Conservation (phyloP, 2,888 invertebrate genomes). For the Pachycephus smyrnensis region DNA sequence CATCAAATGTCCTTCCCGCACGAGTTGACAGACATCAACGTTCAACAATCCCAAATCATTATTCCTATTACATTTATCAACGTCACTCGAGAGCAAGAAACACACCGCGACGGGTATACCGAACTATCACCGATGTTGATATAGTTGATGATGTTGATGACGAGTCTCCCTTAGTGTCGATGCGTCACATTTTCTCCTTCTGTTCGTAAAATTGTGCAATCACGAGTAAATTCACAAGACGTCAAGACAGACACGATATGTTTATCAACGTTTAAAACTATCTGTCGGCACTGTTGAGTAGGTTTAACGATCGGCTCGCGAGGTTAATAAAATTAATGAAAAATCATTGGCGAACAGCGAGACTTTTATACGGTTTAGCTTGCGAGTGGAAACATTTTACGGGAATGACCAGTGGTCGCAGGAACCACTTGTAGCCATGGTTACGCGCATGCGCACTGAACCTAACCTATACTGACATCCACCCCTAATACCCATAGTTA, state of each 20-base stretch:
- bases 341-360: conserved; percentile 10
- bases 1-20: not conserved
- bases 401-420: conserved; percentile 18
- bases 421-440: conserved; percentile 35
- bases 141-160: not conserved
- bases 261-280: not conserved
- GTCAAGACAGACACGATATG: not conserved
- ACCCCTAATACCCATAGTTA: not conserved
- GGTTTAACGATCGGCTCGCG: not conserved
- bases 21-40: not conserved
- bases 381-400: conserved; percentile 22
- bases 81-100: not conserved
- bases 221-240: not conserved
- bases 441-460: conserved; percentile 34
- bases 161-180: not conserved
- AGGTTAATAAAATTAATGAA: not conserved
- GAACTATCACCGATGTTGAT: not conserved
- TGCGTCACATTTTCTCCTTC: not conserved
- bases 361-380: conserved; percentile 17
- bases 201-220: not conserved
- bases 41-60: not conserved
- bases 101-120: not conserved
- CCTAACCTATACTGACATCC: not conserved
- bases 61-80: not conserved
- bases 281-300: not conserved